Base-by-base conservation (phyloP, 2,888 invertebrate species). In the Dasypogon diadema region DNA sequence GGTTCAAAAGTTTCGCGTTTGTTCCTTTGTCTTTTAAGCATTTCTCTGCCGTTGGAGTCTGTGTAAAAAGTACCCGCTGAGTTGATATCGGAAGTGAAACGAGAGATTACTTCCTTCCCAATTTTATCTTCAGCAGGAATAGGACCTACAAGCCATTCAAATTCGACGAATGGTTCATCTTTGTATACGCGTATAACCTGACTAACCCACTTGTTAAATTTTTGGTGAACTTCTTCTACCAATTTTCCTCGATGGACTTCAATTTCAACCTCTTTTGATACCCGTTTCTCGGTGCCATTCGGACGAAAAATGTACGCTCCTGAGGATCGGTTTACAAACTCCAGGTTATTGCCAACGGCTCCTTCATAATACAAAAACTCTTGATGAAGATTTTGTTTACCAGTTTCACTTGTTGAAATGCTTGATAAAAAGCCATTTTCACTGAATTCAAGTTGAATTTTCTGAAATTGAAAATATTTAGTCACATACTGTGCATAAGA, bases 271-370 rank as follows among this genome's bases (percentile, higher is more conserved):
- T 78, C 79, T 5, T 80, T 77, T 3, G 82, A 76, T 21, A 88
- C 79, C 14, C 79, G 77, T 8, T 82, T 80, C 0, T 86, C 80
- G 1, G 79, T 83, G 0, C 86, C 86, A 46, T 88, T 88, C 0
- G 95, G 95, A 56, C 95, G 87, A 85, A 96, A 95, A 60, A 98
- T 93, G 81, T 99, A 99, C 0, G 98, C 98, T 0, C 99, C 99
- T 0, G 98, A 97, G 0, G 96, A 91, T 75, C 96, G 87, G 78
- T 90, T 89, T 0, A 83, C 81, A 2, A 88, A 87, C 2, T 86
- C 84, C 0, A 83, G 82, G 81, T 94, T 93, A 81, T 93, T 87
- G 0, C 94, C 95, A 0, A 84, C 84, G 46, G 88, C 89, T 0
- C 91, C 93, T 8, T 89, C 87, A 82, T 97, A 97, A 81, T 91